Conservation (phyloP, 2,797 vertebrate genomes). For the Spinus pinus region DNA sequence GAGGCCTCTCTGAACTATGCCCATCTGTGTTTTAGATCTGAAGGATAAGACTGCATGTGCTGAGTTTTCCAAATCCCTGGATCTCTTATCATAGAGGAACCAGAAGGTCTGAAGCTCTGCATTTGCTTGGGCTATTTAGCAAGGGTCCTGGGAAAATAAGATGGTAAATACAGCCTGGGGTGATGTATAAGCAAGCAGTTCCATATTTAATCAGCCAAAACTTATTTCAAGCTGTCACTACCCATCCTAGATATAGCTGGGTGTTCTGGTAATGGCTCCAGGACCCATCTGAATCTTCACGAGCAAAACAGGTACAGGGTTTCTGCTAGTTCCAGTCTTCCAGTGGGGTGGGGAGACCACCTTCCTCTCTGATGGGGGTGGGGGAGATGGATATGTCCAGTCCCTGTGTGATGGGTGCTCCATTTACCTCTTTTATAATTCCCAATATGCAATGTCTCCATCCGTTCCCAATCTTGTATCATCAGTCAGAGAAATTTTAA, state of each 20-base stretch:
- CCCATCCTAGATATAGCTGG: background rate
- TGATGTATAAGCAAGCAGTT: background rate
- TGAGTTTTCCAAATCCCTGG: background rate
- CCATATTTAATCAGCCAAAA: background rate
- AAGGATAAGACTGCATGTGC: background rate
- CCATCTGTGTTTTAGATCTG: background rate
- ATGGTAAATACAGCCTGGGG: background rate
- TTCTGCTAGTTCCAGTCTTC: background rate
- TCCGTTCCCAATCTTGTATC: background rate
- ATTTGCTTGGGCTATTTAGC: background rate
- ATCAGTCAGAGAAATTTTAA: background rate
- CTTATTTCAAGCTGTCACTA: background rate
- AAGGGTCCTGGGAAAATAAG: background rate
- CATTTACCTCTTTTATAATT: background rate
- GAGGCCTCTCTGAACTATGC: background rate
- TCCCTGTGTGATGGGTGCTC: background rate
- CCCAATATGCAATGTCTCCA: background rate
- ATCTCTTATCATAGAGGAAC: background rate
- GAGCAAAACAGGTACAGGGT: background rate
- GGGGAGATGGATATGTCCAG: background rate
- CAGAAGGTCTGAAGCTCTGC: background rate
- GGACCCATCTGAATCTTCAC: background rate
- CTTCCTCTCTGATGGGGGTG: background rate
- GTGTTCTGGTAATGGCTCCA: background rate
- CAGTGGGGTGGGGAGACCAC: too few relatives aligned